phyloP scores from a whole-genome alignment of 2,797 vertebrate genomes.

The Ctenopoma kingsleyae region DNA sequence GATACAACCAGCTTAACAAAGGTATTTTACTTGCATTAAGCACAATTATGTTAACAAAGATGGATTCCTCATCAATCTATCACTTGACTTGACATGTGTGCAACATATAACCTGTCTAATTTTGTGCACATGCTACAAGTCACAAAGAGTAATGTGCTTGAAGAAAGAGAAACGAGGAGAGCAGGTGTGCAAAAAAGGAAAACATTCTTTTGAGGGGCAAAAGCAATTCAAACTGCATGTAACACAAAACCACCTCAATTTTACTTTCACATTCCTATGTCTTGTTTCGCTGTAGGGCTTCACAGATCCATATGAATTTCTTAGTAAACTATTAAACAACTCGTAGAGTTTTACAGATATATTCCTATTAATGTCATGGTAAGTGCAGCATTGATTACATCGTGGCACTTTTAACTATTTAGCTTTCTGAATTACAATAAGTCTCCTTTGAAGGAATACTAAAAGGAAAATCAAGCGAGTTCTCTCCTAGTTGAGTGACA shows the following conservation, averaged over 20 bases:
- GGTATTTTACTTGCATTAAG: constrained; percentile 55
- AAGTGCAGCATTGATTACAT: constrained; percentile 6
- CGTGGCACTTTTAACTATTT: not conserved
- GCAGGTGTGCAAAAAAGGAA: constrained; percentile 3
- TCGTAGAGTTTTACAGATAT: not conserved
- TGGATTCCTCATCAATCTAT: constrained; percentile 37
- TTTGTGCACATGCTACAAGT: constrained; percentile 3
- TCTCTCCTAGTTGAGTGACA: constrained; percentile 39
- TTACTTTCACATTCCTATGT: not conserved
- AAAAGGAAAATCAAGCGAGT: constrained; percentile 32
- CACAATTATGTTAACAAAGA: constrained; percentile 52
- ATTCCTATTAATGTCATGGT: not conserved
- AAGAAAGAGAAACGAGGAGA: not conserved
- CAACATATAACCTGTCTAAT: not conserved
- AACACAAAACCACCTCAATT: not conserved
- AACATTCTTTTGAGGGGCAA: not conserved
- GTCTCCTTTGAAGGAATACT: constrained; percentile 14
- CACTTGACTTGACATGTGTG: constrained; percentile 22
- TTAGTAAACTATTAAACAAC: constrained; percentile 7
- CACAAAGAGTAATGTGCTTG: not conserved
- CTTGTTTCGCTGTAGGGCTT: not conserved
- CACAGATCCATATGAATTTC: not conserved
- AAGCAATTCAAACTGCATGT: not conserved
- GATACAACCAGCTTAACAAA: constrained; percentile 57
- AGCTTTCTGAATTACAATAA: constrained; percentile 11